Percentiles rank a stretch among this genome's conserved stretches.
phyloP scores from a whole-genome alignment of 2,888 invertebrate genomes.

The Rugalucina vietnamica region DNA sequence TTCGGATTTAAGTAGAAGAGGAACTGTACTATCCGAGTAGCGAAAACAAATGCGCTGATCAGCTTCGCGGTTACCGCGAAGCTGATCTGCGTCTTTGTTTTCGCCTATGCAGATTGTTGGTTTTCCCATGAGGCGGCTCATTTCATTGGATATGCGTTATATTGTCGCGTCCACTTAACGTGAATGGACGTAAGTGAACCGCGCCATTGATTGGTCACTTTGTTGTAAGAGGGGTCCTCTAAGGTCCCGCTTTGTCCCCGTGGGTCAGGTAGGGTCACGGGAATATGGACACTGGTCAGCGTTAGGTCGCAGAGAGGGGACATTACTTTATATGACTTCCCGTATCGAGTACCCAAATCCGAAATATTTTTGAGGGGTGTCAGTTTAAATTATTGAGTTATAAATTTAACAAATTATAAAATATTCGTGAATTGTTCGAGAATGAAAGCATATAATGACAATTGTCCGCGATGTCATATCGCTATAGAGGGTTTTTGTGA shows the following conservation, averaged over 20 bases:
- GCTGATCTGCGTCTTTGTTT: too few species aligned
- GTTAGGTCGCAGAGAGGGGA: conserved; percentile 47
- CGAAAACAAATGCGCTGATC: too few species aligned
- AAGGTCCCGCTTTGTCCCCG: background rate
- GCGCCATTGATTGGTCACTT: conserved; percentile 13
- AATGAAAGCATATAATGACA: conserved; percentile 4
- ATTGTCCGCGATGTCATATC: conserved; percentile 4
- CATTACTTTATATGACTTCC: conserved; percentile 50
- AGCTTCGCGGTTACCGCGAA: too few species aligned
- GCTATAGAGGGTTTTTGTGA: background rate
- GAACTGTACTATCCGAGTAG: too few species aligned
- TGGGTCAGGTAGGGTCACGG: conserved; percentile 53
- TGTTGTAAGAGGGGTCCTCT: conserved; percentile 1
- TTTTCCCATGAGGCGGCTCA: too few species aligned
- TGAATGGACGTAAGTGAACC: background rate
- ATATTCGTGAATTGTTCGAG: background rate
- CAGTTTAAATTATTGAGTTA: conserved; percentile 17
- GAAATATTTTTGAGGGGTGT: conserved; percentile 18
- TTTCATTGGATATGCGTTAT: background rate
- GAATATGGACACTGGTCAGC: conserved; percentile 51
- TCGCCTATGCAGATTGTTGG: too few species aligned
- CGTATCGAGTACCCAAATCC: conserved; percentile 21
- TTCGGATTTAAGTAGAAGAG: too few species aligned
- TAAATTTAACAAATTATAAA: conserved; percentile 16
- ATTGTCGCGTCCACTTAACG: background rate